Evolutionary conservation across 2,797 vertebrate species (phyloP).

Genomic region (Gephyroberyx darwinii): DNA sequence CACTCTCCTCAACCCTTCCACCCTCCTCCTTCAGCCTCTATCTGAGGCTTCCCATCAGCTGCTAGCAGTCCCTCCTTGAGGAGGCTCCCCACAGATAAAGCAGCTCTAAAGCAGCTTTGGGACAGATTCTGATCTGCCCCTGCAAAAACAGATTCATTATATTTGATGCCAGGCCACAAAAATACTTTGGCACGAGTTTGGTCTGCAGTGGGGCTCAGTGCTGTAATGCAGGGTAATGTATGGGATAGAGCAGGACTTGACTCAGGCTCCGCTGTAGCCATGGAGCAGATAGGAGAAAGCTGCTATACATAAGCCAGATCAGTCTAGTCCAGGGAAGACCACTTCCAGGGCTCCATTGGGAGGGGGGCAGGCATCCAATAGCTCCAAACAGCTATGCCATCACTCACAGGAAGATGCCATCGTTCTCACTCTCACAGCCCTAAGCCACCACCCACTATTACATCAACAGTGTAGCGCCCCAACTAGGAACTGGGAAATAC

Average conservation of each 20-base stretch:
- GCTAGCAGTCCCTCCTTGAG: constrained; percentile 29
- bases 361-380: constrained; percentile 43
- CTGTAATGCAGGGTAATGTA: constrained; percentile 57
- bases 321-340: constrained; percentile 64
- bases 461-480: constrained; percentile 27
- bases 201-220: constrained; percentile 37
- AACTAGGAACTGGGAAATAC: constrained; percentile 56
- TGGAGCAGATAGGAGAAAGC: constrained; percentile 63
- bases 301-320: constrained; percentile 72
- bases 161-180: constrained; percentile 68
- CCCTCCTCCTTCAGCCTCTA: background rate
- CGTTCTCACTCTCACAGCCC: constrained; percentile 42
- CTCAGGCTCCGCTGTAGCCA: constrained; percentile 54
- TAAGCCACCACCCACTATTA: constrained; percentile 24
- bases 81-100: constrained; percentile 31
- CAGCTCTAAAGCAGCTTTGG: constrained; percentile 50
- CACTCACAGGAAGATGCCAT: constrained; percentile 56
- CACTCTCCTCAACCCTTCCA: constrained; percentile 3
- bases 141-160: constrained; percentile 68
- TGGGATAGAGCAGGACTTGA: constrained; percentile 47
- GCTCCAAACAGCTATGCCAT: constrained; percentile 59
- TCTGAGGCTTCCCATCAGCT: constrained; percentile 25
- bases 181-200: constrained; percentile 59
- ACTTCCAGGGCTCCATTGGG: constrained; percentile 45
- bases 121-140: constrained; percentile 47